These are phyloP conservation scores for Rhinoderma darwinii DNA, from an alignment of 2,113 vertebrate species.

Conservation along the genomic window DNA sequence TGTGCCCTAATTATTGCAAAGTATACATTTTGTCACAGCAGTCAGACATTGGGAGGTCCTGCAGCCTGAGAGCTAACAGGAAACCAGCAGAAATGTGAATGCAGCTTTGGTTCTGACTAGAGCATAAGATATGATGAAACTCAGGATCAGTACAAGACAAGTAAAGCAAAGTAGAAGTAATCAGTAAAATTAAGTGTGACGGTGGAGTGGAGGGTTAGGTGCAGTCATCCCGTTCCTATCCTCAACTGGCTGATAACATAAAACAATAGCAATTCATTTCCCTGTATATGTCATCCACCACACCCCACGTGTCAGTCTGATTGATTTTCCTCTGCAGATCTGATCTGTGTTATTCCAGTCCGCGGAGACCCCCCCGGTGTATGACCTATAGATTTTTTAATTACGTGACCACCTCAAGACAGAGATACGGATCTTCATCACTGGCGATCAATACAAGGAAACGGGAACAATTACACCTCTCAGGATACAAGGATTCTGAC, in stretches of 20 bases:
- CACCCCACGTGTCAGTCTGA: background rate
- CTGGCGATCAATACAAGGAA: background rate
- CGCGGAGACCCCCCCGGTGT: background rate
- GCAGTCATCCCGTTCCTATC: too few species aligned
- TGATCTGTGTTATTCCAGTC: background rate
- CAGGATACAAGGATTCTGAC: background rate
- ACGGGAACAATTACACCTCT: background rate
- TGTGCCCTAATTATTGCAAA: too few species aligned
- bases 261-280: too few species aligned
- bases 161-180: too few species aligned
- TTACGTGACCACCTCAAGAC: background rate
- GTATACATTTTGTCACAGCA: too few species aligned
- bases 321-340: background rate
- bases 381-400: constrained; percentile 13
- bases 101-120: background rate
- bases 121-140: background rate
- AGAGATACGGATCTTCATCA: background rate
- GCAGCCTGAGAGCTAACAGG: too few species aligned
- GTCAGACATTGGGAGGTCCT: background rate
- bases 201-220: too few species aligned
- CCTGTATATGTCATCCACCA: too few species aligned
- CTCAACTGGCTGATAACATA: background rate
- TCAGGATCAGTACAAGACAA: too few species aligned
- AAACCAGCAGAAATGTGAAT: too few species aligned
- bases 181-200: too few species aligned